phyloP scores from a whole-genome alignment of 2,113 vertebrate genomes.

The Apodemus speciosus region DNA sequence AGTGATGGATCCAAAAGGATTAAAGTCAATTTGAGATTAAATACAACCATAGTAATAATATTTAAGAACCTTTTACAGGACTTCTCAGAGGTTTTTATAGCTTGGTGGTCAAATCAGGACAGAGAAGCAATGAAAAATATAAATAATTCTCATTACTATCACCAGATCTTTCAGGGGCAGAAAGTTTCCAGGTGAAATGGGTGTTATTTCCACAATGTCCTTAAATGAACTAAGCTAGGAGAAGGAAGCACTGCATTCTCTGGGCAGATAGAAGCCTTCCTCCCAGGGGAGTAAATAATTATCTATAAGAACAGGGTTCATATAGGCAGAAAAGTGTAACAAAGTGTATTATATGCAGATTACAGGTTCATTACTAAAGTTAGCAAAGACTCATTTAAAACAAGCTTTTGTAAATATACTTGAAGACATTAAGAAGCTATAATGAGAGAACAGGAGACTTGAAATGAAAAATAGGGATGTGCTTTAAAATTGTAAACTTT shows the following conservation, averaged over 20 bases:
- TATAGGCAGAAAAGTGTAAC: neutral
- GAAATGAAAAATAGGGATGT: neutral
- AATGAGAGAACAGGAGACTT: neutral
- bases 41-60: neutral
- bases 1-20: neutral
- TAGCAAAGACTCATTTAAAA: slow-evolving; percentile 17
- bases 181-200: neutral
- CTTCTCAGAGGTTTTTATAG: neutral
- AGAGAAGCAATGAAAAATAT: neutral
- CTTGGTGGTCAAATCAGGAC: neutral
- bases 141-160: neutral
- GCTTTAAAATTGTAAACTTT: neutral
- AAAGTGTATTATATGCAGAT: neutral
- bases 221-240: neutral
- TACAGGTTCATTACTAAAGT: neutral
- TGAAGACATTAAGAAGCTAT: neutral
- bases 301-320: neutral
- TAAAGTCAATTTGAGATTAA: neutral
- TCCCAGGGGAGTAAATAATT: neutral
- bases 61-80: neutral
- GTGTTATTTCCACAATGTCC: neutral
- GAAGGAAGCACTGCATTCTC: too few species aligned
- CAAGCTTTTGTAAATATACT: neutral
- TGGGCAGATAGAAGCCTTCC: neutral
- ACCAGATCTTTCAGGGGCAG: neutral